phyloP scores from a whole-genome alignment of 2,888 invertebrate species.

The Agrotis puta region DNA sequence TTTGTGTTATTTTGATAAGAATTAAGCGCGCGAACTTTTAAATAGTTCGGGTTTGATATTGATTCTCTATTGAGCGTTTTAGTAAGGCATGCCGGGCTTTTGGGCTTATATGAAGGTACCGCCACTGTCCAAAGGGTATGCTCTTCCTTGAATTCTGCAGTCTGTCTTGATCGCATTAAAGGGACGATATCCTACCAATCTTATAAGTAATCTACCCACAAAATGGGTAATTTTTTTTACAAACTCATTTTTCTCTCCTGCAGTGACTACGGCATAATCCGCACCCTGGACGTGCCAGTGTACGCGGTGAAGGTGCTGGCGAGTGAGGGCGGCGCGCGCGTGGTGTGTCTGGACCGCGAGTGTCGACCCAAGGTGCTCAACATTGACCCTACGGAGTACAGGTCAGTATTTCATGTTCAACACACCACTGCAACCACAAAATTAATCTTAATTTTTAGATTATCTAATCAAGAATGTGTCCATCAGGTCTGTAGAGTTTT shows the following conservation, averaged over 20 bases:
- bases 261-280: slow-evolving; percentile 99
- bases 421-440: too few species aligned
- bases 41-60: too few species aligned
- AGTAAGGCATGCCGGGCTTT: too few species aligned
- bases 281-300: slow-evolving; percentile 99
- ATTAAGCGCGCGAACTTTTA: too few species aligned
- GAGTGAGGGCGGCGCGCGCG: slow-evolving; percentile 91
- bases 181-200: not conserved
- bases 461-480: too few species aligned
- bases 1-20: too few species aligned
- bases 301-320: slow-evolving; percentile 98
- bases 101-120: too few species aligned
- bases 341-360: slow-evolving; percentile 98
- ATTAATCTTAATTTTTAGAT: too few species aligned
- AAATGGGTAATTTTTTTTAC: not conserved
- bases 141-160: not conserved
- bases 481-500: too few species aligned
- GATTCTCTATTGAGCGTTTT: too few species aligned
- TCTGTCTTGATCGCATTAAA: not conserved
- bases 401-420: slow-evolving; percentile 79
- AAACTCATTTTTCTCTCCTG: not conserved
- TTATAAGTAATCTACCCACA: fast-evolving
- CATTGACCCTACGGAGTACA: slow-evolving; percentile 99
- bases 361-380: slow-evolving; percentile 96
- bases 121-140: too few species aligned